Evolutionary conservation across 2,888 invertebrate genomes (phyloP).

Genomic region (Drosophila merina): DNA sequence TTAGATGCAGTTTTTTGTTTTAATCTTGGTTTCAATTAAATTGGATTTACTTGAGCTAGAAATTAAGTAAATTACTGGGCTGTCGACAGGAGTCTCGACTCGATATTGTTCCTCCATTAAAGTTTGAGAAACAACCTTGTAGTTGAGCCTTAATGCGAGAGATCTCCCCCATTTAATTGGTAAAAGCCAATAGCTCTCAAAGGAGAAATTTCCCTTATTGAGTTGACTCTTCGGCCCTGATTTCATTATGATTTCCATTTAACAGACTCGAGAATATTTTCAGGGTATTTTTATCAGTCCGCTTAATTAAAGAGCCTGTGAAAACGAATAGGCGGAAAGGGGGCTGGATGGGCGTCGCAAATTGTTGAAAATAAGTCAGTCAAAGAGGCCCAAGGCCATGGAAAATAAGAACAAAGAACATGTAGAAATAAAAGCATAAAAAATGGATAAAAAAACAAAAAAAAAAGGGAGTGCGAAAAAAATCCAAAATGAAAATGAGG

Average conservation of each 20-base stretch:
- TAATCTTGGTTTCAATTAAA: constrained; percentile 59
- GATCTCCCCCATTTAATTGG: constrained; percentile 57
- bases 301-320: constrained; percentile 69
- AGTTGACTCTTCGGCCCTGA: constrained; percentile 50
- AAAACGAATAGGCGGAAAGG: no score
- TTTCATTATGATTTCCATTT: constrained; percentile 64
- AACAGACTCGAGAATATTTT: constrained; percentile 67
- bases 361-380: constrained; percentile 80
- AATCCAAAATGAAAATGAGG: constrained; percentile 48
- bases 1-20: neutral
- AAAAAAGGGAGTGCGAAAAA: constrained; percentile 37
- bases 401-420: constrained; percentile 36
- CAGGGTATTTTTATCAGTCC: constrained; percentile 68
- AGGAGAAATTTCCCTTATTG: constrained; percentile 31
- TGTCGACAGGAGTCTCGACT: neutral
- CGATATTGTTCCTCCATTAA: neutral
- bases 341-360: constrained; percentile 37
- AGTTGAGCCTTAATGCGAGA: constrained; percentile 9
- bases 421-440: constrained; percentile 43
- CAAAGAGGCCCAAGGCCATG: constrained; percentile 74
- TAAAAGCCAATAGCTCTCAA: constrained; percentile 41
- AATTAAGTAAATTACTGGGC: constrained; percentile 6
- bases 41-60: constrained; percentile 39
- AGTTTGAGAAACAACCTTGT: constrained; percentile 10
- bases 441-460: constrained; percentile 44